Evolutionary conservation across 2,797 vertebrate species (phyloP), one percentile per base, ranked within the genome.

Genomic region (Takifugu rubripes): DNA sequence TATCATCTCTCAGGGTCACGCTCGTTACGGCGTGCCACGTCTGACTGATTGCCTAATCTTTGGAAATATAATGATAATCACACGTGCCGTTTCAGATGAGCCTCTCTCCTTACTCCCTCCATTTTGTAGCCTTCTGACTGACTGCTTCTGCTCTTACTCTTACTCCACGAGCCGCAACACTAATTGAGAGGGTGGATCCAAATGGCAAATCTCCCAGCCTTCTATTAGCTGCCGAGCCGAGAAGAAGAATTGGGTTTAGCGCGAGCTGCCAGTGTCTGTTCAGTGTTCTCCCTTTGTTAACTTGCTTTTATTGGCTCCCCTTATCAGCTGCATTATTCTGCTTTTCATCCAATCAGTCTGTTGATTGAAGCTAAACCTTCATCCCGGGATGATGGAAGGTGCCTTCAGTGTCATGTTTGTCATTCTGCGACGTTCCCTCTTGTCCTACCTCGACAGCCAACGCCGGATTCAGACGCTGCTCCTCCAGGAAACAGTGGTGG

Each of bases 161-260:
- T 25, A 25, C 59, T 61, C 45, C 5, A 16, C 26, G 50, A 62
- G 78, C 79, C 31, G 49, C 31, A 25, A 59, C 54, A 64, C n/a
- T 49, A 57, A 77, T 69, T 67, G 57, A 81, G 66, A 55, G 36
- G 24, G 31, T 33, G 31, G 29, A n/a, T 52, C 25, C 64, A 45
- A 68, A 59, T 17, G 48, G 16, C 54, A 49, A 47, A 3, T 67
- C 59, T 64, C 42, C 27, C 27, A 27, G 47, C 49, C n/a, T 62
- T 36, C 72, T 48, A 72, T 77, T 64, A 77, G 56, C 59, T 68
- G 33, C 54, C 68, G 64, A 56, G 59, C 52, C 42, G 57, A 64
- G 63, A 6, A 64, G 48, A 68, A 53, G 36, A 53, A 54, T 49
- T 68, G 51, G 6, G 71, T 69, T 67, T 59, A 60, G 16, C 10